These are phyloP conservation scores for Sipunculus nudus DNA, from an alignment of 2,888 invertebrate genomes.

Conservation along the genomic window DNA sequence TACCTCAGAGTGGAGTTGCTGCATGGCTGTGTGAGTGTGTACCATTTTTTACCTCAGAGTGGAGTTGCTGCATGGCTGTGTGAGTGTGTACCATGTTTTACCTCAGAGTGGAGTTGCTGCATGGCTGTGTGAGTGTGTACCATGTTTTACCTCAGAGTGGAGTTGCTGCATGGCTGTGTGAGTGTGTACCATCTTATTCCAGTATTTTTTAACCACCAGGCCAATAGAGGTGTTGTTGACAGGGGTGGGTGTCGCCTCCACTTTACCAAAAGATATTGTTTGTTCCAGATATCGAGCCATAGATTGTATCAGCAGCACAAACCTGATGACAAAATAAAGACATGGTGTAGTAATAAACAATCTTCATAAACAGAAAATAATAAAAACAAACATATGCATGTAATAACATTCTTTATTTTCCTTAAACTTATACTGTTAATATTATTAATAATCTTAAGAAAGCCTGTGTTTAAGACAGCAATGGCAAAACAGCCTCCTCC, in stretches of 20 bases:
- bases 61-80: no score
- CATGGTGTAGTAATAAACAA: not conserved
- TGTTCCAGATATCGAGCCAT: slow-evolving; percentile 47
- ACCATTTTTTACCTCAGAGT: no score
- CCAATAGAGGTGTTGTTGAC: slow-evolving; percentile 55
- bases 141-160: slow-evolving; percentile 51
- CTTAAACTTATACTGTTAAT: no score
- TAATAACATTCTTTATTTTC: no score
- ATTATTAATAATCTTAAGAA: no score
- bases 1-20: no score
- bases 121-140: not conserved
- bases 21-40: no score
- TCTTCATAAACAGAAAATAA: not conserved
- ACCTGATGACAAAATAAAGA: slow-evolving; percentile 41
- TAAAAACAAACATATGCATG: slow-evolving; percentile 3
- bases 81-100: no score
- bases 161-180: slow-evolving; percentile 51
- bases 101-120: no score
- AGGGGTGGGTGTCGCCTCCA: slow-evolving; percentile 32
- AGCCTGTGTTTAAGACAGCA: no score
- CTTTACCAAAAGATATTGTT: slow-evolving; percentile 36
- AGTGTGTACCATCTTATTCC: slow-evolving; percentile 56
- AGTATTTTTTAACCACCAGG: slow-evolving; percentile 59
- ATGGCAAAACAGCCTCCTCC: no score
- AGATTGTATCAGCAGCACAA: slow-evolving; percentile 54